Conservation (phyloP, 1,140 invertebrate genomes). For the Penaeus japonicus region DNA sequence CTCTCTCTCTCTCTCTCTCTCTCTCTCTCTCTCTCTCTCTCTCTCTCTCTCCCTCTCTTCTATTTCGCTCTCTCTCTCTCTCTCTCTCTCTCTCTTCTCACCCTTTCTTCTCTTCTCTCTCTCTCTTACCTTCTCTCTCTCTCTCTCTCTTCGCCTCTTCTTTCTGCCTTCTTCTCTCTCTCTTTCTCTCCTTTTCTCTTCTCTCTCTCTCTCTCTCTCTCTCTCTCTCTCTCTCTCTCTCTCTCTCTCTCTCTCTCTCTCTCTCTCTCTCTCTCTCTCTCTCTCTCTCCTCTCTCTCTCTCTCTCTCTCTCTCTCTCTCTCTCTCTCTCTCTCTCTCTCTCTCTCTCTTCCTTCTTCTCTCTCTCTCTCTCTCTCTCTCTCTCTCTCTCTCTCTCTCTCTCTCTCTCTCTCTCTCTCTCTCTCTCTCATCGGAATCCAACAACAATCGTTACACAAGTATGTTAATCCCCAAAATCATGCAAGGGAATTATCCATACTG, state of each 20-base stretch:
- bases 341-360: no score
- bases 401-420: no score
- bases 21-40: background rate
- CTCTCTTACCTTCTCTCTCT: slow-evolving; percentile 14
- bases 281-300: no score
- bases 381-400: no score
- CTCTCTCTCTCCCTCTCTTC: background rate
- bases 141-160: background rate
- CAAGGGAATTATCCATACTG: no score
- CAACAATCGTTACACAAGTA: no score
- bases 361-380: no score
- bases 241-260: background rate
- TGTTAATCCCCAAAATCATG: no score
- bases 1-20: background rate
- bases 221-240: slow-evolving; percentile 14
- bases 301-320: no score
- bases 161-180: background rate
- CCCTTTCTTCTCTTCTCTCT: slow-evolving; percentile 7
- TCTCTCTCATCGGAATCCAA: no score
- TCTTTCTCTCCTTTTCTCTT: background rate
- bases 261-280: no score
- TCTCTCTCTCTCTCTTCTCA: background rate
- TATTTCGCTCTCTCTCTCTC: background rate
- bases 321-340: no score
- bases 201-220: slow-evolving; percentile 10